Conservation (phyloP, 2,113 vertebrate genomes). For the Lagenorhynchus albirostris region DNA sequence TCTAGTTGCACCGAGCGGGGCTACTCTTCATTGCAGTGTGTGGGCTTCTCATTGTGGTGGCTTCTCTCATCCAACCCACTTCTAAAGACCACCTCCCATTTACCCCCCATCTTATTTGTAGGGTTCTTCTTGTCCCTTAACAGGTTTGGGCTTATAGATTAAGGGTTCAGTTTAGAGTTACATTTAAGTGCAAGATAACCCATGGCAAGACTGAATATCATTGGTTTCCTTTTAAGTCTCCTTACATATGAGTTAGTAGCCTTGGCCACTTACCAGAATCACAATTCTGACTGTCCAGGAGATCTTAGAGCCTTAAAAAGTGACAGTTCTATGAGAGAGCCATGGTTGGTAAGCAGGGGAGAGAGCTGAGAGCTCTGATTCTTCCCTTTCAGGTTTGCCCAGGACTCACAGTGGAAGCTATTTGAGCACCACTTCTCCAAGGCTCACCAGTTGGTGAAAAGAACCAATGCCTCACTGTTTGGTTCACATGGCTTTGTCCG, state of each 20-base stretch:
- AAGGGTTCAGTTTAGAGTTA: neutral
- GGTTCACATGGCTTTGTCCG: constrained; percentile 61
- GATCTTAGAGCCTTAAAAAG: neutral
- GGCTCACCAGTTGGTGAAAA: constrained; percentile 34
- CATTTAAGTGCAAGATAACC: neutral
- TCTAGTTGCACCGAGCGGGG: no score
- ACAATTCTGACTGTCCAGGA: neutral
- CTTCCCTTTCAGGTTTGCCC: constrained; percentile 53
- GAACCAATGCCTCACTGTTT: constrained; percentile 57
- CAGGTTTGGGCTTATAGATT: neutral
- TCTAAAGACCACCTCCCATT: neutral
- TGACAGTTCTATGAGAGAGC: neutral
- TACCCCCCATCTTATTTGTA: neutral
- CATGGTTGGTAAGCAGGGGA: neutral
- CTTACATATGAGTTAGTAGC: neutral
- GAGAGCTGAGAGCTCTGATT: neutral
- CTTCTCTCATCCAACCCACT: neutral
- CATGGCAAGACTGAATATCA: neutral
- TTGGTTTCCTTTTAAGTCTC: neutral
- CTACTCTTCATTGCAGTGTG: no score
- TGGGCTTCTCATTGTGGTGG: no score
- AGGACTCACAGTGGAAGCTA: constrained; percentile 28
- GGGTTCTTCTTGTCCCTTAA: neutral
- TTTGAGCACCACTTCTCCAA: constrained; percentile 50
- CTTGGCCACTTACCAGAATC: neutral